Percentiles rank a stretch among this genome's conserved stretches.
Evolutionary conservation across 2,888 invertebrate genomes (phyloP).

Genomic region (Aproaerema taeniolella): DNA sequence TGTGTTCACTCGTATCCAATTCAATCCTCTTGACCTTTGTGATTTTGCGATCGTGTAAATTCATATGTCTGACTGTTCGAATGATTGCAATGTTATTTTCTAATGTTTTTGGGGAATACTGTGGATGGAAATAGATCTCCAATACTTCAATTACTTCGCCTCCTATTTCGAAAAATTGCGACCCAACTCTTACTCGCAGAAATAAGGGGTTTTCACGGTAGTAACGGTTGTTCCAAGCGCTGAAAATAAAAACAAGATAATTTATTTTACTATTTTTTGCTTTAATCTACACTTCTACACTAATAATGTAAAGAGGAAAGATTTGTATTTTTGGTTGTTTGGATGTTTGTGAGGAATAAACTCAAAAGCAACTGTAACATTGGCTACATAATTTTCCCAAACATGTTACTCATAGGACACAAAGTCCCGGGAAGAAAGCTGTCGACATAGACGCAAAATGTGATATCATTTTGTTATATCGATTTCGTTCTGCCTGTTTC

Average conservation of each 20-base stretch:
- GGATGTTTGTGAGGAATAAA: background rate
- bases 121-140: conserved; percentile 35
- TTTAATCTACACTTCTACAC: too few relatives aligned
- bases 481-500: too few relatives aligned
- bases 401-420: too few relatives aligned
- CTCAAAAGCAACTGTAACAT: background rate
- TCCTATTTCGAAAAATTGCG: conserved; percentile 29
- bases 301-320: too few relatives aligned
- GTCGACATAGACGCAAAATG: too few relatives aligned
- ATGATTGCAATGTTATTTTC: conserved; percentile 31
- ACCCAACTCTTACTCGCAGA: conserved; percentile 30
- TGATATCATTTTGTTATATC: too few relatives aligned
- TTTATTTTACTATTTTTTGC: too few relatives aligned
- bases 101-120: conserved; percentile 30
- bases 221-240: conserved; percentile 37
- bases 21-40: conserved; percentile 27
- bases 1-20: conserved; percentile 21
- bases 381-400: too few relatives aligned
- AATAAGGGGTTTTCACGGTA: conserved; percentile 36
- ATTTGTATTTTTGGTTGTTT: too few relatives aligned
- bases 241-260: too few relatives aligned
- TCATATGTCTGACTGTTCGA: conserved; percentile 25
- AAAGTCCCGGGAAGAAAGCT: too few relatives aligned
- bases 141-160: conserved; percentile 31
- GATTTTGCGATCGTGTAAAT: conserved; percentile 22